Percentiles rank a stretch among this genome's conserved stretches.
Evolutionary conservation across 2,797 vertebrate species (phyloP).

Genomic region (Parauchenoglanis punctatus): DNA sequence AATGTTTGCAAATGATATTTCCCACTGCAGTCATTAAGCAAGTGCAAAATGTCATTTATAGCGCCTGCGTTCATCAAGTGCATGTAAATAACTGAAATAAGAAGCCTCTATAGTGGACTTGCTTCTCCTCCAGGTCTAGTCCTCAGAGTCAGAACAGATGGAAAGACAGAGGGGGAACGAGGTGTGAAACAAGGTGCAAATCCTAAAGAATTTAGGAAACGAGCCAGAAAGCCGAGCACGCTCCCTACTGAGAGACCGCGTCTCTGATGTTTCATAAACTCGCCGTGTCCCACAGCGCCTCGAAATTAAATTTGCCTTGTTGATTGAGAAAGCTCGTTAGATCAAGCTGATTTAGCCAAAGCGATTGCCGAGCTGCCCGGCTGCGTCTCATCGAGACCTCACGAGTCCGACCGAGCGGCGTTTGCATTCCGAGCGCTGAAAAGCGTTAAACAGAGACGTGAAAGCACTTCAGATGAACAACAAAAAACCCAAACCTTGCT

Average conservation of each 20-base stretch:
- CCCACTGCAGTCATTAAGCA: neutral
- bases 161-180: neutral
- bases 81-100: neutral
- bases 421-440: neutral
- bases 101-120: neutral
- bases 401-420: neutral
- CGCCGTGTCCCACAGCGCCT: constrained; percentile 34
- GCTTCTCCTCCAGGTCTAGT: neutral
- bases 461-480: neutral
- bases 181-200: constrained; percentile 43
- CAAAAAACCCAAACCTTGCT: neutral
- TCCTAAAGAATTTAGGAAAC: constrained; percentile 33
- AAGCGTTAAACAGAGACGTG: neutral
- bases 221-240: neutral
- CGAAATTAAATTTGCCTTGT: constrained; percentile 44
- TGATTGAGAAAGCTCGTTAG: neutral
- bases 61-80: neutral
- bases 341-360: neutral
- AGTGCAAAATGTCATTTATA: neutral
- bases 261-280: constrained; percentile 49
- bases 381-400: neutral
- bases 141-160: neutral
- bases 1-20: neutral
- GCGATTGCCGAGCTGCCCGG: neutral
- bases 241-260: constrained; percentile 1